Conservation (phyloP, 2,113 vertebrate genomes). For the Macquaria australasica region DNA sequence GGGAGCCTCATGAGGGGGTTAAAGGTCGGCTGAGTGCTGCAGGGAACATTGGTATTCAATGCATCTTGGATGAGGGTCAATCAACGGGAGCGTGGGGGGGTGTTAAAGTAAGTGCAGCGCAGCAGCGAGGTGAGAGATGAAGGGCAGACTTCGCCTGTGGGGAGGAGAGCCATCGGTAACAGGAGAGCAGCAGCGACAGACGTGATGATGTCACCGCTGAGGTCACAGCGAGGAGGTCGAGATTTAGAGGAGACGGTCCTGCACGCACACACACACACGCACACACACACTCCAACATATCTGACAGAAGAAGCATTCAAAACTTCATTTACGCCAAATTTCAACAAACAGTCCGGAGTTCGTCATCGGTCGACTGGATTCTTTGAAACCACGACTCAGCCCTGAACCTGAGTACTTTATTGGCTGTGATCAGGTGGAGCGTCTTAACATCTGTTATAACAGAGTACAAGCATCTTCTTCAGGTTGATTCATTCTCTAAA, state of each 20-base stretch:
- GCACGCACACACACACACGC: not conserved
- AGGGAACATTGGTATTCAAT: slow-evolving; percentile 59
- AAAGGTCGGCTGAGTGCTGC: slow-evolving; percentile 47
- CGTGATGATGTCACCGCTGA: slow-evolving; percentile 50
- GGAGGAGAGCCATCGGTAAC: not conserved
- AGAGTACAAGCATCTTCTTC: no score
- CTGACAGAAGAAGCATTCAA: no score
- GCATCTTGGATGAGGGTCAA: slow-evolving; percentile 53
- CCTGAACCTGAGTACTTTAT: not conserved
- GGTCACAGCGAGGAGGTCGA: slow-evolving; percentile 21
- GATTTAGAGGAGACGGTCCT: not conserved
- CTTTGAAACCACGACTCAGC: not conserved
- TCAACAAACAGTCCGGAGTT: not conserved
- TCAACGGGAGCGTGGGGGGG: not conserved
- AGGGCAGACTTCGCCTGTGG: slow-evolving; percentile 20
- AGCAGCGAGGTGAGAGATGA: slow-evolving; percentile 38
- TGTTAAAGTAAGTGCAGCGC: not conserved
- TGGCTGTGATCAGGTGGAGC: not conserved
- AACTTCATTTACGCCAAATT: no score
- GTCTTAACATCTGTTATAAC: not conserved
- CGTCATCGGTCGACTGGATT: not conserved
- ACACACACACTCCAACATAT: not conserved
- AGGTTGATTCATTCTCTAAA: no score
- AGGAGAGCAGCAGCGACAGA: not conserved
- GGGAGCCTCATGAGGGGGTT: slow-evolving; percentile 49